phyloP scores from a whole-genome alignment of 2,888 invertebrate genomes.

The Bhutanitis thaidina region DNA sequence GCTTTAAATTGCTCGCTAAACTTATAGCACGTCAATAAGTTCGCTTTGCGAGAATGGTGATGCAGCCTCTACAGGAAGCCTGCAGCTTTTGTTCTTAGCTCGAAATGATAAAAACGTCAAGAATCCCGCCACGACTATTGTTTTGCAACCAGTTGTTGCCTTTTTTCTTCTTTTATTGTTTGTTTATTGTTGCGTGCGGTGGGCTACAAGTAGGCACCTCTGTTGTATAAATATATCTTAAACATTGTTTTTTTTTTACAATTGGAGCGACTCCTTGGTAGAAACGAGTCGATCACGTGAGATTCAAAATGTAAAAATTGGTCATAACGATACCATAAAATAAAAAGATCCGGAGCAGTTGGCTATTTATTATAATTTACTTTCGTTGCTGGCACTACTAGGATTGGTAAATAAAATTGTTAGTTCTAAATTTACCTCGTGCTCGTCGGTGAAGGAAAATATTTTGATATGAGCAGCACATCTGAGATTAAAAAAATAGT shows the following conservation, averaged over 20 bases:
- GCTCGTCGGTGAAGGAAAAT: too few species aligned
- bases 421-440: too few species aligned
- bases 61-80: slow-evolving; percentile 75
- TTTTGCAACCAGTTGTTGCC: slow-evolving; percentile 61
- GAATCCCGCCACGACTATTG: slow-evolving; percentile 68
- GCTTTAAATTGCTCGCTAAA: slow-evolving; percentile 5
- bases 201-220: slow-evolving; percentile 28
- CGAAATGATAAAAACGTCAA: slow-evolving; percentile 78
- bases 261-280: slow-evolving; percentile 7
- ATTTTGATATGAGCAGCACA: too few species aligned
- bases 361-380: too few species aligned
- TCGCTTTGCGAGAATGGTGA: slow-evolving; percentile 71
- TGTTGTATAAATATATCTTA: slow-evolving; percentile 33
- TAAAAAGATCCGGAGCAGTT: too few species aligned
- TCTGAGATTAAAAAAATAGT: too few species aligned
- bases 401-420: too few species aligned
- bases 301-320: background rate
- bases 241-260: slow-evolving; percentile 19
- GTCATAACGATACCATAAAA: too few species aligned
- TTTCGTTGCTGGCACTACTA: too few species aligned
- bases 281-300: slow-evolving; percentile 6
- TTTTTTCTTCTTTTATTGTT: slow-evolving; percentile 47
- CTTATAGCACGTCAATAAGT: slow-evolving; percentile 38
- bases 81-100: slow-evolving; percentile 72
- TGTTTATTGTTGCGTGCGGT: slow-evolving; percentile 54